These are phyloP conservation scores for Strigamia maritima DNA, from an alignment of 2,888 invertebrate genomes.

Conservation along the genomic window DNA sequence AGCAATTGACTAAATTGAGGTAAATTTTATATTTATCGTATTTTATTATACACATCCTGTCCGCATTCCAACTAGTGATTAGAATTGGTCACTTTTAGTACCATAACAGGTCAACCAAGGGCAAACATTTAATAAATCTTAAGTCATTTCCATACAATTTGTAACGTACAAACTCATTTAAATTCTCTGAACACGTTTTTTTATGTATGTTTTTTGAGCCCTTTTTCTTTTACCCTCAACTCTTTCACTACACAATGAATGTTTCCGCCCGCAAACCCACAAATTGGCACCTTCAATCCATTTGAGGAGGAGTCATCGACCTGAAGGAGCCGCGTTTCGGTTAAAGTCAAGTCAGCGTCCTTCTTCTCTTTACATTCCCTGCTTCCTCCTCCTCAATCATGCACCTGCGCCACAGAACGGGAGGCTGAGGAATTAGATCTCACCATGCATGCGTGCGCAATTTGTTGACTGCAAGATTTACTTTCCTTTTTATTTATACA, in stretches of 20 bases:
- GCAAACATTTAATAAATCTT: not conserved
- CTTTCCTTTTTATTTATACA: conserved; percentile 16
- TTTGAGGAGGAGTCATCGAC: conserved; percentile 30
- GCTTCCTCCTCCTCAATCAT: conserved; percentile 31
- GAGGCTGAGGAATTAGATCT: conserved; percentile 30
- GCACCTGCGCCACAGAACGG: conserved; percentile 30
- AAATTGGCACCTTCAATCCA: conserved; percentile 34
- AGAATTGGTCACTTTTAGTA: not conserved
- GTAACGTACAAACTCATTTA: not conserved
- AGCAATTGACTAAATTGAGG: not conserved
- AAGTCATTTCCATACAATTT: not conserved
- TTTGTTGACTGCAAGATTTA: conserved; percentile 24
- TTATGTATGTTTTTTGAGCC: not conserved
- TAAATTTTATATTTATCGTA: not conserved
- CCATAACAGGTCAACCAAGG: not conserved
- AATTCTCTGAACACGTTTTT: conserved; percentile 1
- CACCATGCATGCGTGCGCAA: conserved; percentile 6
- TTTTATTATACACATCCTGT: not conserved
- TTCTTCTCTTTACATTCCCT: conserved; percentile 10
- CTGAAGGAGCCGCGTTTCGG: conserved; percentile 24
- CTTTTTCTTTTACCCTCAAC: not conserved
- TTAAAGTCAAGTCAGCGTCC: conserved; percentile 31
- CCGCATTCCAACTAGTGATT: conserved; percentile 9
- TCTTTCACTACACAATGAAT: conserved; percentile 28
- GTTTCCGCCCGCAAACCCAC: conserved; percentile 29